Evolutionary conservation across 2,888 invertebrate species (phyloP).

Genomic region (Trimorus sp.): DNA sequence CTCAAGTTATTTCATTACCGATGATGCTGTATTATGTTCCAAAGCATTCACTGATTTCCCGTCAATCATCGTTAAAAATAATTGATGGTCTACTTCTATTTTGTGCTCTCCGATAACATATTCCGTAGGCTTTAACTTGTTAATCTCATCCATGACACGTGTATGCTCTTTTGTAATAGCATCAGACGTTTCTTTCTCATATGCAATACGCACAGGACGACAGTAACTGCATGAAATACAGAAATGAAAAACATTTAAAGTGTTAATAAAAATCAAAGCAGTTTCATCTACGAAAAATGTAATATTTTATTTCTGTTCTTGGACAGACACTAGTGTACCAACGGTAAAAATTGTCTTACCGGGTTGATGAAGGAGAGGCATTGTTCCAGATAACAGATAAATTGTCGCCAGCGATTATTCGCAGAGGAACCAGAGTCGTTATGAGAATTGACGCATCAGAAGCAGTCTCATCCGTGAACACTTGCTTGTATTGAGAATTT

Average conservation of each 20-base stretch:
- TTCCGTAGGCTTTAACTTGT: background rate
- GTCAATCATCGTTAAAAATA: conserved; percentile 16
- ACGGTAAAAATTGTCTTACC: conserved; percentile 1
- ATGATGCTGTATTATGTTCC: conserved; percentile 10
- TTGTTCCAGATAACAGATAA: conserved; percentile 13
- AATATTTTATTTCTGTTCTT: background rate
- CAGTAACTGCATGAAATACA: conserved; percentile 3
- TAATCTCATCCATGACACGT: background rate
- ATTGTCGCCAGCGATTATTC: background rate
- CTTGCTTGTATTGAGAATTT: conserved; percentile 9
- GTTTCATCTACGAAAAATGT: background rate
- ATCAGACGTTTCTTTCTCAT: conserved; percentile 10
- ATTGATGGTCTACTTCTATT: background rate
- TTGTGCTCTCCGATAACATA: background rate
- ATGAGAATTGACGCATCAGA: conserved; percentile 9
- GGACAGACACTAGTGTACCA: too few relatives aligned
- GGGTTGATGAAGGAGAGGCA: conserved; percentile 26
- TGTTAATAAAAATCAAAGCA: background rate
- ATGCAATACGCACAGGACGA: conserved; percentile 4
- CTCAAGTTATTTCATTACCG: background rate
- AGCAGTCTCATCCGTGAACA: background rate
- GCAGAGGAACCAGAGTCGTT: conserved; percentile 31
- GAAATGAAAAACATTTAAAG: background rate
- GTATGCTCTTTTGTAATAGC: background rate
- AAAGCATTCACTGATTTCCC: conserved; percentile 9